These are phyloP conservation scores for Sycobia sp. DNA, from an alignment of 1,140 invertebrate species.

Conservation along the genomic window DNA sequence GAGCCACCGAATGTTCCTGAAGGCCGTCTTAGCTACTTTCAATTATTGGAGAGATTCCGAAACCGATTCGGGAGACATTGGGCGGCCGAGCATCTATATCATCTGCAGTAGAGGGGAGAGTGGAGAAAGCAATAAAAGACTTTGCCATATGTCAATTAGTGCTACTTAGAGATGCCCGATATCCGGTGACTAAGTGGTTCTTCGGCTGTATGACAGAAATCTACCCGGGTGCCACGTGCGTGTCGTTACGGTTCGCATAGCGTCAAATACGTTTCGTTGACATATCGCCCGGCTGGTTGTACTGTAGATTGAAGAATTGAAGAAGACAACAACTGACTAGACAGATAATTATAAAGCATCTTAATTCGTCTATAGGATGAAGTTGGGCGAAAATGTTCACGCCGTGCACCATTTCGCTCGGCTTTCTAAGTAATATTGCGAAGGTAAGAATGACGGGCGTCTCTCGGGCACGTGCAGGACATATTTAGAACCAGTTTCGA, in stretches of 20 bases:
- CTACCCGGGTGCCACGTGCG: conserved; percentile 31
- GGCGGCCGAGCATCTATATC: conserved; percentile 37
- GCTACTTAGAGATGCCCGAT: conserved; percentile 32
- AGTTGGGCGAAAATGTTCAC: too few species aligned
- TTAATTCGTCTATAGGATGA: too few species aligned
- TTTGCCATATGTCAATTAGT: conserved; percentile 31
- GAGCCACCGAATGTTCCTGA: not conserved
- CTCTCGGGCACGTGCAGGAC: too few species aligned
- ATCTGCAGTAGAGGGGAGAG: conserved; percentile 23
- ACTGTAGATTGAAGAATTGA: too few species aligned
- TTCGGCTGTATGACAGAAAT: conserved; percentile 9
- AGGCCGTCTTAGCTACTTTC: conserved; percentile 33
- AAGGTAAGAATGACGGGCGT: too few species aligned
- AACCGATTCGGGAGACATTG: conserved; percentile 42
- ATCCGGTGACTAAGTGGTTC: conserved; percentile 27
- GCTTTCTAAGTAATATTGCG: too few species aligned
- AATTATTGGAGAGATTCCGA: conserved; percentile 34
- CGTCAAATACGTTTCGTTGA: not conserved
- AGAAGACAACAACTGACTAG: too few species aligned
- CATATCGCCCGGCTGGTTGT: not conserved
- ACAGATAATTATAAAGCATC: too few species aligned
- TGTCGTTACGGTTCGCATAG: too few species aligned
- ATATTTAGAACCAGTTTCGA: too few species aligned
- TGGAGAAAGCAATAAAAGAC: conserved; percentile 28
- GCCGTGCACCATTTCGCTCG: too few species aligned